Evolutionary conservation across 2,113 vertebrate species (phyloP), one percentile per base, ranked within the genome.

Genomic region (Psittacara wagleri): DNA sequence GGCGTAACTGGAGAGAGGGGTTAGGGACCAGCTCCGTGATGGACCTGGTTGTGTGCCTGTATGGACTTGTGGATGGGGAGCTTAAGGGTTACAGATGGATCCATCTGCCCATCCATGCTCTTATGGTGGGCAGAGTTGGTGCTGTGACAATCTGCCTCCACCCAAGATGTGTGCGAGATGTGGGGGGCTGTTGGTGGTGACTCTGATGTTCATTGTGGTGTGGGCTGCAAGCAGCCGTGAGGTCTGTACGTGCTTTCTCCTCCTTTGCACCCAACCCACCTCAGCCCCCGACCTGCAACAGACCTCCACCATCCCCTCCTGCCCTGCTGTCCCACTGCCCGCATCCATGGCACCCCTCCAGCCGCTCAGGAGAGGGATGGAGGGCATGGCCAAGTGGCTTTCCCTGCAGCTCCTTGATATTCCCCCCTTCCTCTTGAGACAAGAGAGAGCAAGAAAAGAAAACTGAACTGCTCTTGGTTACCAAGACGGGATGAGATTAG

Each of bases 371-470:
- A 77, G 93, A 83, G 68, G 72, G 62, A 31, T 0, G 1, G n/a
- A 67, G 33, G 86, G 20, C 87, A 77, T 2, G 46, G 68, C 49
- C 9, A 1, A 77, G 83, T 4, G 3, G 20, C 57, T 89, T 72
- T 66, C 77, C 78, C 6, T 5, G 2, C 44, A 66, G 78, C 52
- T 83, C 89, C 82, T 82, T 92, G n/a, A 51, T 31, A 28, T n/a
- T 61, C 41, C 51, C 8, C 7, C 10, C 31, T 43, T 22, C 51
- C 52, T 72, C 57, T 15, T 61, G 51, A 88, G 51, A 83, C 74
- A 37, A 88, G 75, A 89, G 78, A 92, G 78, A 79, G 72, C 88
- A 95, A 96, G 96, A 96, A 97, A 97, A 97, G 94, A 92, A 96
- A 96, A 97, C 85, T 35, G n/a, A 97, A 77, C 1, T 1, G 76